phyloP scores from a whole-genome alignment of 2,797 vertebrate genomes.

The Pelobates cultripes region DNA sequence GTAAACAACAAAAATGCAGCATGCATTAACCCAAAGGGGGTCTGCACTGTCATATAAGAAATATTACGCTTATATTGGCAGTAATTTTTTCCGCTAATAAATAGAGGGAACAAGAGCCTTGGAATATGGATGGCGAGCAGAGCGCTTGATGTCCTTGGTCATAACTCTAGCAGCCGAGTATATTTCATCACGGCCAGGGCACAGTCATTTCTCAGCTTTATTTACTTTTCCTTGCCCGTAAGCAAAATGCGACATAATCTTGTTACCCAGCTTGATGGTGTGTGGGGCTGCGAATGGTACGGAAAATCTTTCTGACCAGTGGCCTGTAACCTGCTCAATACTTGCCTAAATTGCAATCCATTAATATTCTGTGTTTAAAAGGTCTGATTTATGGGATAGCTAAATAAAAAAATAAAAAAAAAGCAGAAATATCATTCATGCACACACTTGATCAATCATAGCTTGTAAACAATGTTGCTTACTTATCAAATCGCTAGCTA shows the following conservation, averaged over 20 bases:
- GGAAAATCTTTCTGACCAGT: conserved; percentile 60
- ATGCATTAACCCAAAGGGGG: conserved; percentile 70
- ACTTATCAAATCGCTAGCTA: too few relatives aligned
- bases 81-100: conserved; percentile 44
- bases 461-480: neutral
- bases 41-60: conserved; percentile 67
- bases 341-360: conserved; percentile 51
- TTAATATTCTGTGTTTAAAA: conserved; percentile 60
- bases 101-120: conserved; percentile 59
- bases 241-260: conserved; percentile 68
- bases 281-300: conserved; percentile 53
- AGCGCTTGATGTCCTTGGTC: conserved; percentile 57
- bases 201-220: conserved; percentile 66
- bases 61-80: conserved; percentile 61
- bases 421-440: neutral
- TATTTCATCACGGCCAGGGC: conserved; percentile 62
- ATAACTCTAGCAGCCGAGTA: conserved; percentile 61
- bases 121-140: conserved; percentile 60
- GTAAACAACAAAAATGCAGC: conserved; percentile 71
- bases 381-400: conserved; percentile 50
- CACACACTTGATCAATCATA: neutral
- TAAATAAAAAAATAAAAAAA: conserved; percentile 5
- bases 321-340: conserved; percentile 60
- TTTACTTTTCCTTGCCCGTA: conserved; percentile 65
- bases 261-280: conserved; percentile 61